Evolutionary conservation across 2,797 vertebrate genomes (phyloP), one percentile per base, ranked within the genome.

Genomic region (Allochrocebus solatus): DNA sequence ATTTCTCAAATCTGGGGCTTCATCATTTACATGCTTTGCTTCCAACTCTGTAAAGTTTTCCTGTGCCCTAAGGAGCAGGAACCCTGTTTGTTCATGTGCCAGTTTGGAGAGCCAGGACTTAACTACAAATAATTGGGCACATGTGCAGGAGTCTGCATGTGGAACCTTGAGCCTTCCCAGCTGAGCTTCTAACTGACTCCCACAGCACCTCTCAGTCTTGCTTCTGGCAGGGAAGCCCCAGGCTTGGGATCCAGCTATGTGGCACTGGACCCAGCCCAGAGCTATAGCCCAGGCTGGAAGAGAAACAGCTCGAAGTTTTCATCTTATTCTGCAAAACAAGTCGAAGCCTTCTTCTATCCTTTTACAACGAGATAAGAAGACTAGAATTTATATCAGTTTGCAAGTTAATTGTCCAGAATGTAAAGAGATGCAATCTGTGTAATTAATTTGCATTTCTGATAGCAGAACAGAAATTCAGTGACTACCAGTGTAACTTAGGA

Each of bases 61-160:
- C 97, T 93, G 57, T 48, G 94, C 85, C 30, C 92, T 81, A 55
- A 97, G 82, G 75, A 98, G 22, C 57, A 79, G 70, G 92, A 89
- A 46, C 61, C 84, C 67, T 91, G 3, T 85, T 92, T 98, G 89
- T 93, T 93, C 95, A 74, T 96, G 97, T 95, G 89, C 89, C 97
- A 96, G 5, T 96, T 98, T 87, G 78, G 92, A 97, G 95, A 98
- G 87, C 91, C 97, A 98, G 93, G 95, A 93, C 93, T 93, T 97
- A 91, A 88, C 70, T 90, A 21, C 9, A 14, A 97, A 70, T 94
- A 92, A 97, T 91, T 96, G 72, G 96, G 39, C 95, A 93, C 92
- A 81, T 95, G 97, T 96, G 70, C 0, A 2, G 96, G 92, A 94
- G 95, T 91, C 91, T 95, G 97, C 0, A 0, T 81, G 70, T 85